These are phyloP conservation scores for Erebia ligea DNA, from an alignment of 2,888 invertebrate species.

Conservation along the genomic window DNA sequence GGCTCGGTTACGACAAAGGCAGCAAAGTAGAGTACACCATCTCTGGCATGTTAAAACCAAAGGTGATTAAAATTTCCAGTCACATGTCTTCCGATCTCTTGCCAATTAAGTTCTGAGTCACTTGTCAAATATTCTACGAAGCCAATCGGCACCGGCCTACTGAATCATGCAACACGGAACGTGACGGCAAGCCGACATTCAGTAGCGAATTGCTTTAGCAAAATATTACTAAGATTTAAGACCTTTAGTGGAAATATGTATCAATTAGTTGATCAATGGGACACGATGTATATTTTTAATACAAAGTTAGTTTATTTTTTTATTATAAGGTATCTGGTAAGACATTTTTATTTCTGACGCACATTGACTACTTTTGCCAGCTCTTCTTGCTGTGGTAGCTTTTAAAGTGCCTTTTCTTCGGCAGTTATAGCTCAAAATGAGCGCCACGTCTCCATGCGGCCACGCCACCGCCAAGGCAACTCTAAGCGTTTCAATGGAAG, in stretches of 20 bases:
- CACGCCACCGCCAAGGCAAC: too few species aligned
- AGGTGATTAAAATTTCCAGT: conserved; percentile 4
- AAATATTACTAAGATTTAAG: not conserved
- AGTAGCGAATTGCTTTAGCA: not conserved
- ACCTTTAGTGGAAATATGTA: not conserved
- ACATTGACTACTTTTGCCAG: too few species aligned
- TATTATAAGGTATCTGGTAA: too few species aligned
- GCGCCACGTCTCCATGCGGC: too few species aligned
- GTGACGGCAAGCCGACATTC: conserved; percentile 19
- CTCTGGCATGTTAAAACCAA: not conserved
- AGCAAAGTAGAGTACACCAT: not conserved
- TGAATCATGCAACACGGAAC: conserved; percentile 30
- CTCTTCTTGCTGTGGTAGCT: too few species aligned
- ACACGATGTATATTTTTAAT: conserved; percentile 1
- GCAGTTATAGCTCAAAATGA: too few species aligned
- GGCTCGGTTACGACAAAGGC: not conserved
- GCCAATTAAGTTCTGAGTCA: conserved; percentile 23
- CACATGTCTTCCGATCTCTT: not conserved
- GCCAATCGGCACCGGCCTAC: conserved; percentile 15
- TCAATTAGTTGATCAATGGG: conserved; percentile 5
- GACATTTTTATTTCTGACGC: too few species aligned
- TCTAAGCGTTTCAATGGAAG: too few species aligned
- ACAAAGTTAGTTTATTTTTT: not conserved
- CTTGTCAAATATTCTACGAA: conserved; percentile 18
- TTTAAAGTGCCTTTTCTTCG: too few species aligned